Base-by-base conservation (phyloP, 2,113 vertebrate genomes). In the Caranx ignobilis region DNA sequence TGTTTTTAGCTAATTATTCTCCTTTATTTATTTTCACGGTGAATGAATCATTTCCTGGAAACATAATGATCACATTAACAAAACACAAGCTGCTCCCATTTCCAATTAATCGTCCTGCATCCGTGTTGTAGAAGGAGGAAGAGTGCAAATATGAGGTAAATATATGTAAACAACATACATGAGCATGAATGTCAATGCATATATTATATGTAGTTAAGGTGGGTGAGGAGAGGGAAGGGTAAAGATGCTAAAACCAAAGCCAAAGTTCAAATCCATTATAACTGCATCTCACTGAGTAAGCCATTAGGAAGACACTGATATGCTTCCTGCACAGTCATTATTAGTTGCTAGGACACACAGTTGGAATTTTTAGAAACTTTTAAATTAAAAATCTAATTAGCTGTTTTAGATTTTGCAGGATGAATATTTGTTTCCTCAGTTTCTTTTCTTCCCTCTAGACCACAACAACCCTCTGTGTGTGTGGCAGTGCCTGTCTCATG, bases 1-100 rank as follows among this genome's bases (percentile, higher is more conserved):
- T 77, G 52, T 78, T 83, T 85, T 71, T 63, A 47, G 56, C 55
- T 75, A 89, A 87, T 84, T 79, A 79, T 69, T 26, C 61, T 47
- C n/a, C 35, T 81, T 81, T 71, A 81, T 76, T 85, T 83, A 63
- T 74, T 78, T 85, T 55, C 65, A 48, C 11, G 34, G 35, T 2
- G 37, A 69, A 54, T 71, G 21, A 81, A 56, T 81, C 9, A 69
- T 73, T 84, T 88, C 59, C 70, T 64, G 54, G 80, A 83, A 86
- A 87, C 52, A 66, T n/a, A 59, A 43, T 41, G 59, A 74, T 55
- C 66, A 68, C 45, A 50, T 55, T 84, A 76, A 88, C 81, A 69
- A 74, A 65, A 85, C 64, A 69, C 70, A 66, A 57, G 67, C 71
- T 64, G 35, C 78, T 69, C 43, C 47, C 57, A 41, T 72, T 74